Conservation (phyloP, 2,113 vertebrate species). For the Steatornis caripensis region DNA sequence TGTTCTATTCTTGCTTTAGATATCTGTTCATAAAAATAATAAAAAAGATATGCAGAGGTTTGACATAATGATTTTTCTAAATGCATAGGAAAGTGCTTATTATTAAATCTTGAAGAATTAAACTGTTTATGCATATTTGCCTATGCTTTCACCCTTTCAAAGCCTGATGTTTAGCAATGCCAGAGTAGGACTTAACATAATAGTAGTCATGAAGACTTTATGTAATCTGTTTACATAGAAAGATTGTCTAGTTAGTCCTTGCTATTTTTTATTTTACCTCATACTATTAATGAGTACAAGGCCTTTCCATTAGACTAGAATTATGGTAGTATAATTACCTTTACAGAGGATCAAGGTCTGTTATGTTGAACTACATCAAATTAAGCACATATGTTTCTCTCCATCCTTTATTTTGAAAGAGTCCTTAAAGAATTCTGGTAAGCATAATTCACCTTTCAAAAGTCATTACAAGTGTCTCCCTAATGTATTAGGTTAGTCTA, state of each 20-base stretch:
- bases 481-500: neutral
- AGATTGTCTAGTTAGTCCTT: neutral
- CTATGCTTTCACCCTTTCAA: neutral
- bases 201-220: neutral
- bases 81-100: neutral
- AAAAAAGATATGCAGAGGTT: neutral
- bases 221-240: neutral
- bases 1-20: neutral
- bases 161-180: neutral
- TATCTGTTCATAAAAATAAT: neutral
- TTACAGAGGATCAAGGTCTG: neutral
- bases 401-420: neutral
- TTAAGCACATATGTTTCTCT: neutral
- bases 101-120: neutral
- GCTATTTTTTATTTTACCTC: neutral
- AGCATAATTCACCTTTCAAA: neutral
- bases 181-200: neutral
- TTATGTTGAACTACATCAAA: neutral
- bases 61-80: neutral
- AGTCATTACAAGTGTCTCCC: neutral
- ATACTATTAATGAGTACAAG: neutral
- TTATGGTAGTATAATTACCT: neutral
- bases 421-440: neutral
- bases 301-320: neutral
- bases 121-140: neutral